phyloP scores from a whole-genome alignment of 2,113 vertebrate species.

The Nettapus auritus region DNA sequence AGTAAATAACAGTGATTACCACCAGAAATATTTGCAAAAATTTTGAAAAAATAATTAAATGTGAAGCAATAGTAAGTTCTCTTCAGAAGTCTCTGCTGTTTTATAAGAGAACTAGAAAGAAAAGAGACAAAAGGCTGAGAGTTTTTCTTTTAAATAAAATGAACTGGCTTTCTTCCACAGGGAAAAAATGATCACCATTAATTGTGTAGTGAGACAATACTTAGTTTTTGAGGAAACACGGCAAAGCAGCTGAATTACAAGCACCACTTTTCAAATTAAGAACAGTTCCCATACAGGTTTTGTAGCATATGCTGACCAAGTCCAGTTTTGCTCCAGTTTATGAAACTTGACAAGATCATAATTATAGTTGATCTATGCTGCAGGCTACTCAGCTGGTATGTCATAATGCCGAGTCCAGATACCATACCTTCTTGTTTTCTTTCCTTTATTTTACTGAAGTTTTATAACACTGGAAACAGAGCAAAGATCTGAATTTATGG shows the following conservation, averaged over 20 bases:
- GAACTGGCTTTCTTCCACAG: background rate
- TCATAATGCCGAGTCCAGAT: constrained; percentile 7
- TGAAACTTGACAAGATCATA: constrained; percentile 48
- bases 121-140: background rate
- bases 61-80: background rate
- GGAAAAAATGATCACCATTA: background rate
- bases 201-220: background rate
- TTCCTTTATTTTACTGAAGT: constrained; percentile 50
- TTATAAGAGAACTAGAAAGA: background rate
- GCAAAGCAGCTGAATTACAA: background rate
- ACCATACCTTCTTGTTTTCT: constrained; percentile 10
- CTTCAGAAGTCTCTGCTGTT: background rate
- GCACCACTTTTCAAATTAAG: background rate
- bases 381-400: constrained; percentile 24
- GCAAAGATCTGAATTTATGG: constrained; percentile 1
- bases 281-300: background rate
- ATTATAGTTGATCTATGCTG: constrained; percentile 42
- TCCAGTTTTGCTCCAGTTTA: constrained; percentile 15
- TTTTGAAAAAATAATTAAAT: background rate
- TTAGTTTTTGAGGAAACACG: background rate
- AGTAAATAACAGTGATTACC: background rate
- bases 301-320: constrained; percentile 15
- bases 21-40: background rate
- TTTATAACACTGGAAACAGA: constrained; percentile 41
- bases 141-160: background rate